Base-by-base conservation (phyloP, 2,113 vertebrate species). In the Thomomys bottae region DNA sequence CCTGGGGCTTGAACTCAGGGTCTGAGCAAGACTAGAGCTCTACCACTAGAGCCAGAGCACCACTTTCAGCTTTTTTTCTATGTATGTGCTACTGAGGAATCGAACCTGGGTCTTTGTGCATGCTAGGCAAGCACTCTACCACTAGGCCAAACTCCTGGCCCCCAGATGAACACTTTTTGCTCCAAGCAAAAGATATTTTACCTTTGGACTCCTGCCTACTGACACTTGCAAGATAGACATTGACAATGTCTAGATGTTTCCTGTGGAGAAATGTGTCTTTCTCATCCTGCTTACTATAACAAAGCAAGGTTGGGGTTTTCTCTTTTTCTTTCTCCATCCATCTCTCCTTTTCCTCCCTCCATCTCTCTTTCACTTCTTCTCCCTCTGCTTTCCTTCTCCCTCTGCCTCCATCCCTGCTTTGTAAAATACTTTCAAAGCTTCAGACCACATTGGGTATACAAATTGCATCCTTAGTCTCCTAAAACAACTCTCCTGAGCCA, bases 341-440 rank as follows among this genome's bases (percentile, higher is more conserved):
- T 11, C 38, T 76, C 2, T 18, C 12, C 49, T n/a, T 3, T 10
- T 20, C 24, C 38, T 12, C 32, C 34, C 34, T 36, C 26, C 32
- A 1, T 32, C 8, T n/a, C 11, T 32, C 34, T 18, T 32, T n/a
- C n/a, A n/a, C n/a, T n/a, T n/a, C n/a, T 68, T n/a, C 36, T 38
- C 34, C 20, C 36, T 23, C 21, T 70, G 7, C 34, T 17, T 11
- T 38, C 9, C 34, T 24, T 21, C 6, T 21, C 8, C 15, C 34
- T n/a, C n/a, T n/a, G n/a, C n/a, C 36, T 38, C 36, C 68, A 21
- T 38, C 30, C 68, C 36, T 71, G 6, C 18, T 4, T 80, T 54
- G 32, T 34, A 49, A 76, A 91, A 86, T 76, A 95, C 72, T 67
- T 36, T 71, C 49, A 66, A 73, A 24, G 17, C 57, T 36, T 70